These are phyloP conservation scores for Bombus vancouverensis DNA, from an alignment of 1,140 invertebrate species.

Conservation along the genomic window DNA sequence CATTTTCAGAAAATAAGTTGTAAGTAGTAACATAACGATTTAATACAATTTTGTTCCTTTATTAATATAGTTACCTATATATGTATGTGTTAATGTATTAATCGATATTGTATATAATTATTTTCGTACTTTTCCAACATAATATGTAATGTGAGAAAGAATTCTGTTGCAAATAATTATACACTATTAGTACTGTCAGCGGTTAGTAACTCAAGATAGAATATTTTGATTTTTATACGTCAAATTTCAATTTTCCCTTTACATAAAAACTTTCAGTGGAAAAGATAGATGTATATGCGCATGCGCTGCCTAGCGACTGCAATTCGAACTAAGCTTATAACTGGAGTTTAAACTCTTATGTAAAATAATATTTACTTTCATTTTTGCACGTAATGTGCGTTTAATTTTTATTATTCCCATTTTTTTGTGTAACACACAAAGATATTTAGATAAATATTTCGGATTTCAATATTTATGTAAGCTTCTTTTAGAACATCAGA, in stretches of 20 bases:
- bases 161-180: background rate
- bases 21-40: background rate
- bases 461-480: no score
- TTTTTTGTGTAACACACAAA: background rate
- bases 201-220: background rate
- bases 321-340: conserved; percentile 35
- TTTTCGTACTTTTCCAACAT: background rate
- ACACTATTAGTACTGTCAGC: background rate
- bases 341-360: conserved; percentile 30
- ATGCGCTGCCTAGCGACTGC: conserved; percentile 39
- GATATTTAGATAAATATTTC: background rate
- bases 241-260: background rate
- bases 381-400: background rate
- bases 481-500: background rate
- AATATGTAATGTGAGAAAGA: background rate
- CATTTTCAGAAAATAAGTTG: background rate
- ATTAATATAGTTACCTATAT: background rate
- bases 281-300: conserved; percentile 7
- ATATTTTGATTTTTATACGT: background rate
- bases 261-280: background rate
- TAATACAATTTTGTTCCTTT: background rate
- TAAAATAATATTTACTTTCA: background rate
- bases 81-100: background rate
- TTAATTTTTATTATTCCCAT: background rate
- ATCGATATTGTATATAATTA: background rate